Conservation (phyloP, 2,888 invertebrate species). For the Hirtodrosophila trivittata region DNA sequence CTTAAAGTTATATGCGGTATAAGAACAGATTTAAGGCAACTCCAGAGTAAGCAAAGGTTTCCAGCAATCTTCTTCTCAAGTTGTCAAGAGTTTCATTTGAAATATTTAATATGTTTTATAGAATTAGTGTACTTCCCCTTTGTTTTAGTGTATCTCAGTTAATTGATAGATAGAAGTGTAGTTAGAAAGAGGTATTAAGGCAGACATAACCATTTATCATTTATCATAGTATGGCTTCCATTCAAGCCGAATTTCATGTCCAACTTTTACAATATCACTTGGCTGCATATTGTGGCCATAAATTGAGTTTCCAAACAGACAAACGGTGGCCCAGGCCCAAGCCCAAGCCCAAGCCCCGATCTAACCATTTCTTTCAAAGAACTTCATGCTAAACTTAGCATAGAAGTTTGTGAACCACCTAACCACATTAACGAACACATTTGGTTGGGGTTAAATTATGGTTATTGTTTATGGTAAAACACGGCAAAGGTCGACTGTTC, state of each 20-base stretch:
- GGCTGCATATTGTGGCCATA: constrained; percentile 38
- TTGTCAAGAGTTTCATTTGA: no score
- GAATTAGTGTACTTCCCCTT: no score
- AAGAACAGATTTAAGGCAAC: no score
- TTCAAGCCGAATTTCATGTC: background rate
- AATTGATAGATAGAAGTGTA: no score
- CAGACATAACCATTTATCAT: no score
- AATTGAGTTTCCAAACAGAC: constrained; percentile 44
- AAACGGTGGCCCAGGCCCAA: background rate
- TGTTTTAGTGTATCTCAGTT: no score
- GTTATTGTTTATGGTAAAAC: constrained; percentile 81
- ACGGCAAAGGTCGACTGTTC: constrained; percentile 65
- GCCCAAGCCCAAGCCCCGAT: background rate
- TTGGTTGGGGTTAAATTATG: constrained; percentile 73
- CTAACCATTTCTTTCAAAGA: constrained; percentile 10
- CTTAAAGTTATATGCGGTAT: no score
- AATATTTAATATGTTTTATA: no score
- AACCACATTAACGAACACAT: constrained; percentile 69
- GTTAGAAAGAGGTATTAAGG: no score
- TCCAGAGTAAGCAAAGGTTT: no score
- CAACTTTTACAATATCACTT: constrained; percentile 21
- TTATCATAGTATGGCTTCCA: no score
- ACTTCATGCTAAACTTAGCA: constrained; percentile 50
- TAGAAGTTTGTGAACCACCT: constrained; percentile 15
- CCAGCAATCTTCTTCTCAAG: no score